Evolutionary conservation across 2,888 invertebrate species (phyloP), one percentile per base, ranked within the genome.

Genomic region (Spatulosminthurus flaviceps): DNA sequence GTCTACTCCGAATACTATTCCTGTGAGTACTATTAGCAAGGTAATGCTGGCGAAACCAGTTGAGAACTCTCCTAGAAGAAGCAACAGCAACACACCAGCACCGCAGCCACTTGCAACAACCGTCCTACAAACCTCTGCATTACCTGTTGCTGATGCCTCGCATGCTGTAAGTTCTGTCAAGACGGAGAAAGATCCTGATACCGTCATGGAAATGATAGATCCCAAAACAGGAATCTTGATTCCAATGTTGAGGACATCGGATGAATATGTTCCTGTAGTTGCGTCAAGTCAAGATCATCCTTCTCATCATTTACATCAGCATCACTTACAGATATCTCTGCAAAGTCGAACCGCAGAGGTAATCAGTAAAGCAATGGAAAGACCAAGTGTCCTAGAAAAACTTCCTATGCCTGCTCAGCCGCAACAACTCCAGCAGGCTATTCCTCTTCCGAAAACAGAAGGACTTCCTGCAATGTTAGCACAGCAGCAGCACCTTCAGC

Each of bases 221-320:
- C 93, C 93, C 0, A 92, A 93, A 0, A 93, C 93, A 0, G 93
- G 93, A 1, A 88, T 92, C 84, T 88, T 93, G 42, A 92, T 91
- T 79, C 92, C 92, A 0, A 91, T 92, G 91, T 91, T 92, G 90
- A 89, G 91, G 85, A 92, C 92, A 84, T 91, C 91, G 71, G 93
- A 92, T 86, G 93, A 93, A 86, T 92, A 92, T 86, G 90, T 92
- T 79, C 91, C 92, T 0, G 89, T 92, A 0, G 0, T 74, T n/a
- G 29, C 26, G 9, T 61, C 51, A 60, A 43, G 61, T 61, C 73
- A 24, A 43, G 67, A 61, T 16, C 76, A 76, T 67, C 24, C 11
- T 16, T 1, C 60, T 19, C 66, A 26, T 16, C 76, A 66, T 16
- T 13, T 67, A 24, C 75, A 64, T 9, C 75, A 75, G 26, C 78